Percentiles rank a stretch among this genome's conserved stretches.
phyloP scores from a whole-genome alignment of 2,888 invertebrate species.

The Stramonita haemastoma region DNA sequence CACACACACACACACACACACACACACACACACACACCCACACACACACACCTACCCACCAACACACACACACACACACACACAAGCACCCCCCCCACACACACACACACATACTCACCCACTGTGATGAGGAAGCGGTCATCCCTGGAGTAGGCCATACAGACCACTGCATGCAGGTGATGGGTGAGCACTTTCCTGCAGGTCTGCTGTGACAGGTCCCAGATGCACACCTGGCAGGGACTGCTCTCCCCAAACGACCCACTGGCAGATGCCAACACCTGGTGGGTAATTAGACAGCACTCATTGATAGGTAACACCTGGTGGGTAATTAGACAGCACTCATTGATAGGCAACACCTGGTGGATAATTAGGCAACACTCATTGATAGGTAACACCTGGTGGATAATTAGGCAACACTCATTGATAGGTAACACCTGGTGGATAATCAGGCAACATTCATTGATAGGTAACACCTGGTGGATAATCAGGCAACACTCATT shows the following conservation, averaged over 20 bases:
- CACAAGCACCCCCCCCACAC: too few species aligned
- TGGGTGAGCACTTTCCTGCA: constrained; percentile 70
- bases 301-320: constrained; percentile 60
- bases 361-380: neutral
- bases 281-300: neutral
- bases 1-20: too few species aligned
- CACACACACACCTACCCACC: neutral
- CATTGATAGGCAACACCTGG: constrained; percentile 60
- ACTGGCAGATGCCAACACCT: constrained; percentile 75
- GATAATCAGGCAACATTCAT: neutral
- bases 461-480: constrained; percentile 61
- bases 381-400: constrained; percentile 60
- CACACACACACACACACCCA: neutral
- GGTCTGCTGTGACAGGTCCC: constrained; percentile 69
- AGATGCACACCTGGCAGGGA: constrained; percentile 73
- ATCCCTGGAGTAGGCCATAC: constrained; percentile 73
- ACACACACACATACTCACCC: constrained; percentile 60
- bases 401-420: neutral
- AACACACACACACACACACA: too few species aligned
- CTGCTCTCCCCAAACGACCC: constrained; percentile 65
- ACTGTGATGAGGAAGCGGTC: constrained; percentile 75
- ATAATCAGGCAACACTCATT: neutral
- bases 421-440: constrained; percentile 60
- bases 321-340: neutral
- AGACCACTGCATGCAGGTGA: constrained; percentile 71